phyloP scores from a whole-genome alignment of 2,888 invertebrate species.

The Magallana nippona region DNA sequence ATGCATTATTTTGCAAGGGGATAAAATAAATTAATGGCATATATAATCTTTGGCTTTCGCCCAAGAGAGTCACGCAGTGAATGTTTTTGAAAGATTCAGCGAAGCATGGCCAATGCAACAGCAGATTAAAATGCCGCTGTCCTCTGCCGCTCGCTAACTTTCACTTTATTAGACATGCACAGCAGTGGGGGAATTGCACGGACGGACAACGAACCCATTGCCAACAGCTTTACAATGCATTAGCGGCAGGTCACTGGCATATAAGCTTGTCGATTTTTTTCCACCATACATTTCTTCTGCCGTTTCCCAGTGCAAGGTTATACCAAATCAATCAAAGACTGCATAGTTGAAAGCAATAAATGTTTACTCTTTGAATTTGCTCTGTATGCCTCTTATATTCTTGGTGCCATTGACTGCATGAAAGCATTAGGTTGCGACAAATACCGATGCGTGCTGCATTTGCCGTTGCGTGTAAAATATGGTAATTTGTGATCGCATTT shows the following conservation, averaged over 20 bases:
- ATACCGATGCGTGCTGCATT: no score
- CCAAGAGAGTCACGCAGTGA: neutral
- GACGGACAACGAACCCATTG: neutral
- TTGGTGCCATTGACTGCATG: neutral
- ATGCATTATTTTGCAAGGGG: neutral
- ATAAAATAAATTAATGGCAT: neutral
- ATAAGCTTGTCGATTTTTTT: slow-evolving; percentile 15
- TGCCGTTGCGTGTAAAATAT: no score
- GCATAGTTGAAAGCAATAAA: neutral
- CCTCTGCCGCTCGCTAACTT: neutral
- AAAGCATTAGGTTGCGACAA: no score
- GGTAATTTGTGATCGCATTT: no score
- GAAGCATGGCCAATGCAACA: neutral
- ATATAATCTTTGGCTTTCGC: neutral
- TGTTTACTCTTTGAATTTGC: neutral
- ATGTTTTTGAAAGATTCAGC: neutral
- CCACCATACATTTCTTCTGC: neutral
- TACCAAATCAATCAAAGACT: neutral
- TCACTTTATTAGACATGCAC: slow-evolving; percentile 11
- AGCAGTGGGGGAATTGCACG: slow-evolving; percentile 6
- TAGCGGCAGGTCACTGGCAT: slow-evolving; percentile 29
- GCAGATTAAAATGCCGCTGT: slow-evolving; percentile 2
- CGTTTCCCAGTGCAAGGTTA: neutral
- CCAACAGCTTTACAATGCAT: slow-evolving; percentile 31
- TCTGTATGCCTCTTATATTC: neutral